Conservation (phyloP, 2,888 invertebrate genomes). For the Stictocephala bisonia region DNA sequence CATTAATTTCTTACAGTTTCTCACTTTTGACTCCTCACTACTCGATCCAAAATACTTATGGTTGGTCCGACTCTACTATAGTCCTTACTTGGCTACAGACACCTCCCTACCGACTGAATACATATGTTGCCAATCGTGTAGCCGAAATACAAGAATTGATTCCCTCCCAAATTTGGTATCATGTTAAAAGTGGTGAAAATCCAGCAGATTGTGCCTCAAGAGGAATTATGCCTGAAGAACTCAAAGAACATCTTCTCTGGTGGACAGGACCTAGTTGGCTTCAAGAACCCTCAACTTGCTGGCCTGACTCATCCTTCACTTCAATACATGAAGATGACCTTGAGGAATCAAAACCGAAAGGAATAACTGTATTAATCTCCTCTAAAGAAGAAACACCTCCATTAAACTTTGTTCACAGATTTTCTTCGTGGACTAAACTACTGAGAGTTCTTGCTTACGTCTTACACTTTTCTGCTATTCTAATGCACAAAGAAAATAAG, state of each 20-base stretch:
- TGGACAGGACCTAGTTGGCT: slow-evolving; percentile 8
- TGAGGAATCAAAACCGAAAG: too few relatives aligned
- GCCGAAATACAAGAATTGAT: slow-evolving; percentile 1
- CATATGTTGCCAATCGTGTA: slow-evolving; percentile 9
- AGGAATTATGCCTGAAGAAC: not conserved
- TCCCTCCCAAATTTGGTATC: not conserved
- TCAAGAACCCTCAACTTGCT: too few relatives aligned
- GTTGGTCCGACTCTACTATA: too few relatives aligned
- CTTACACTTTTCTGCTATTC: too few relatives aligned
- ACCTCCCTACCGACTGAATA: not conserved
- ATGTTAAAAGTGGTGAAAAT: not conserved
- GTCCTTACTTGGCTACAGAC: slow-evolving; percentile 16
- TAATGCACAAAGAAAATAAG: too few relatives aligned
- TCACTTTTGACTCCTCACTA: not conserved
- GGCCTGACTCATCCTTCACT: too few relatives aligned
- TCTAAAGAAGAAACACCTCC: too few relatives aligned
- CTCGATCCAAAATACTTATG: not conserved
- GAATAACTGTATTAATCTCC: too few relatives aligned
- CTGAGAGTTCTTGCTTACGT: too few relatives aligned
- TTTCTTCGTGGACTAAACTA: too few relatives aligned
- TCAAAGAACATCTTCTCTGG: not conserved
- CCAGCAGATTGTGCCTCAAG: slow-evolving; percentile 24
- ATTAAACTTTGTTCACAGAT: too few relatives aligned
- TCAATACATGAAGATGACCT: too few relatives aligned
- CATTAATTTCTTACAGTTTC: not conserved